phyloP scores from a whole-genome alignment of 2,888 invertebrate species.

The Aphodius granarius region DNA sequence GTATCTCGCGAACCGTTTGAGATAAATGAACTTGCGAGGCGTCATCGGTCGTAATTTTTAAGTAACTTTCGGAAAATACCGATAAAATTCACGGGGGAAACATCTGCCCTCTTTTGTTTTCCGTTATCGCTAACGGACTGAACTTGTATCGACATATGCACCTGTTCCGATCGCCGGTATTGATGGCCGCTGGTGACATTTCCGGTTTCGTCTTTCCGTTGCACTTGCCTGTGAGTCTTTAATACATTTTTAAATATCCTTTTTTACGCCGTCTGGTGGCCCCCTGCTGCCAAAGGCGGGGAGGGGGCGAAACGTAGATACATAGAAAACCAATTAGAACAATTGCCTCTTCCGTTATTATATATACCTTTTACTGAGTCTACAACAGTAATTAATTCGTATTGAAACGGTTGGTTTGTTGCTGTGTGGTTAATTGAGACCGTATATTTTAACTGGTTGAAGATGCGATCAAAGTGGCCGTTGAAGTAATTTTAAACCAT shows the following conservation, averaged over 20 bases:
- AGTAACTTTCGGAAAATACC: no score
- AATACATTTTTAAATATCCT: neutral
- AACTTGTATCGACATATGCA: conserved; percentile 23
- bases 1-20: neutral
- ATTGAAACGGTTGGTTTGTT: neutral
- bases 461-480: no score
- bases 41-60: neutral
- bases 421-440: neutral
- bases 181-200: conserved; percentile 35
- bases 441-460: neutral
- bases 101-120: conserved; percentile 14
- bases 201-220: conserved; percentile 28
- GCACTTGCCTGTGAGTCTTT: neutral
- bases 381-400: neutral
- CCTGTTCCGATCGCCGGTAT: conserved; percentile 36
- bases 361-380: neutral
- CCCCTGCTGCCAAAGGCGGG: neutral
- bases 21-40: neutral
- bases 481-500: no score
- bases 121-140: neutral
- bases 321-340: neutral
- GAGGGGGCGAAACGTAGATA: neutral
- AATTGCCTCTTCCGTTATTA: neutral
- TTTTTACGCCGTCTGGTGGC: neutral
- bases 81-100: no score